Base-by-base conservation (phyloP, 1,140 invertebrate genomes). In the Drosophila novamexicana region DNA sequence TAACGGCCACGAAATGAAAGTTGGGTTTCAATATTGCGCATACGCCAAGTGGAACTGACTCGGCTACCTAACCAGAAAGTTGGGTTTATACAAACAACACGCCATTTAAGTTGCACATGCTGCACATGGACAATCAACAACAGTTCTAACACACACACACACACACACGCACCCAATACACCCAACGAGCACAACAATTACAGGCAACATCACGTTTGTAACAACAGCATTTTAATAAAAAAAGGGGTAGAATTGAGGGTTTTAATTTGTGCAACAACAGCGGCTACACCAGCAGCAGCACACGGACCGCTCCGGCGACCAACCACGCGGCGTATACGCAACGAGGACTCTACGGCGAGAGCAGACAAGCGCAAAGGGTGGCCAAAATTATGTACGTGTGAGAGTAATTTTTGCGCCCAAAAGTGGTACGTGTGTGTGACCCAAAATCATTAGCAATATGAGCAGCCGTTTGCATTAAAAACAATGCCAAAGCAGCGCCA, bases 381-480 rank as follows among this genome's bases (percentile, higher is more conserved):
- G 22, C 62, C 73, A 64, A 67, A 68, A 74, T 64, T 56, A 70
- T 64, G 73, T 89, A 86, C 83, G 84, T 86, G 83, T 77, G 77
- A 65, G 83, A 68, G 71, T 52, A 85, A 78, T 73, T 79, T 77
- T 54, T 76, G 78, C 62, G 66, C 77, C 68, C 44, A 63, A 64
- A 63, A 53, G 36, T 52, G 76, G 72, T 75, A 74, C 71, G 75
- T 81, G 47, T 71, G 83, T 75, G 58, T 89, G 77, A 83, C 84
- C 84, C 84, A 89, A 89, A 89, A 89, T 89, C 84, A 89, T 89
- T 89, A 89, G 84, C 84, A 89, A 89, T 89, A 89, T 89, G 84
- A 89, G 85, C 84, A 89, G 84, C 83, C 79, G 84, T 88, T 88
- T 89, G 84, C 88, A 77, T 84, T 89, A 81, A 84, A 89, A 90